A percentile compares a stretch with the other conserved stretches of the same genome.
These are phyloP conservation scores for Pelodytes ibericus DNA, from an alignment of 2,797 vertebrate genomes.

Conservation along the genomic window DNA sequence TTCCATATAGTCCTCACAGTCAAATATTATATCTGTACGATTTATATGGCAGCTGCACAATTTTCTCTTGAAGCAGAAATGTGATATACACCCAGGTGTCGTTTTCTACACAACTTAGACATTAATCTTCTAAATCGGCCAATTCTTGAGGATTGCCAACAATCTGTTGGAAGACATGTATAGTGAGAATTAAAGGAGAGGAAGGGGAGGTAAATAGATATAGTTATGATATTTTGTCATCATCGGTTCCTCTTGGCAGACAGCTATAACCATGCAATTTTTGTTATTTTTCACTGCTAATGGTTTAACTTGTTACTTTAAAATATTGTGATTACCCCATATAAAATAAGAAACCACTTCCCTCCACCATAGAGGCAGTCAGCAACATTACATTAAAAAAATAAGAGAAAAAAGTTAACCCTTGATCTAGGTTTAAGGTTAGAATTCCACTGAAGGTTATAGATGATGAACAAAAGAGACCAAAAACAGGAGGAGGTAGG, in stretches of 20 bases:
- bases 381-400: too few species aligned
- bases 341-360: too few species aligned
- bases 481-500: too few species aligned
- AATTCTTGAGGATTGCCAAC: background rate
- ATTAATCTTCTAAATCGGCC: background rate
- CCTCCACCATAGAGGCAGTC: too few species aligned
- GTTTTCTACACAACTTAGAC: background rate
- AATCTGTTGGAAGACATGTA: background rate
- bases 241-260: background rate
- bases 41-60: constrained; percentile 4
- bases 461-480: too few species aligned
- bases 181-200: background rate
- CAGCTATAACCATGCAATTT: background rate
- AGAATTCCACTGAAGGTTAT: too few species aligned
- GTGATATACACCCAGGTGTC: background rate
- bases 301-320: too few species aligned
- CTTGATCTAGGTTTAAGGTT: too few species aligned
- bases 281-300: background rate
- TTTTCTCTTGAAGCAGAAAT: background rate
- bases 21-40: constrained; percentile 2
- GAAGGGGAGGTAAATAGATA: background rate
- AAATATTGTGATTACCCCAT: too few species aligned
- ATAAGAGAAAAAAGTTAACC: too few species aligned
- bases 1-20: background rate
- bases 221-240: background rate